Evolutionary conservation across 2,797 vertebrate genomes (phyloP), one percentile per base, ranked within the genome.

Genomic region (Acipenser oxyrinchus): DNA sequence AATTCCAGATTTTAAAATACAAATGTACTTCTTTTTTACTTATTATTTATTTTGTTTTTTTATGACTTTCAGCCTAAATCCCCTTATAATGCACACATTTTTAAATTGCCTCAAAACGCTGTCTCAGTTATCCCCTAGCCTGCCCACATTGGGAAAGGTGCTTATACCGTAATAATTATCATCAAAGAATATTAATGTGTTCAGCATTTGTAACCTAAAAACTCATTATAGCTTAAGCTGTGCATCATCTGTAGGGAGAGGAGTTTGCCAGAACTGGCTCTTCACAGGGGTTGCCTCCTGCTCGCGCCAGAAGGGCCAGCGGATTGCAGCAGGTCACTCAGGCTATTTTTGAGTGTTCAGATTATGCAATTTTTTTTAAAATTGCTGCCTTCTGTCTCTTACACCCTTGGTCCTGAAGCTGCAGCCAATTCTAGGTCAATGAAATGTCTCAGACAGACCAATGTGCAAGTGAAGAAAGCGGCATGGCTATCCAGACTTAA

Each of bases 111-210:
- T 85, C 86, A 89, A 90, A 89, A 87, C 88, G 87, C 86, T 87
- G 84, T 86, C 86, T 87, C 86, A 89, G 86, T 86, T 87, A 37
- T 57, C 13, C 62, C 85, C 87, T 83, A 88, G 89, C 87, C 89
- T 91, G 87, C 88, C 92, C 92, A 93, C 93, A 93, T 94, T 93
- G 93, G 94, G 93, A 93, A 95, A 95, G 94, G 94, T 95, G 94
- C 94, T 95, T 97, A 96, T 93, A 92, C 92, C 93, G 92, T 98
- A 96, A 99, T 99, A 95, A 99, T 97, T 95, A 96, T 95, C 94
- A 98, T 98, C 96, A 96, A 94, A 94, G 95, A 95, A 97, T 97
- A 98, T 98, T 96, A 97, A 98, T 96, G 94, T 83, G 93, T 93
- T 94, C 93, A 94, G 94, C 93, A 90, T 95, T 94, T 93, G 92